phyloP scores from a whole-genome alignment of 2,797 vertebrate species.

The Platalea minor region DNA sequence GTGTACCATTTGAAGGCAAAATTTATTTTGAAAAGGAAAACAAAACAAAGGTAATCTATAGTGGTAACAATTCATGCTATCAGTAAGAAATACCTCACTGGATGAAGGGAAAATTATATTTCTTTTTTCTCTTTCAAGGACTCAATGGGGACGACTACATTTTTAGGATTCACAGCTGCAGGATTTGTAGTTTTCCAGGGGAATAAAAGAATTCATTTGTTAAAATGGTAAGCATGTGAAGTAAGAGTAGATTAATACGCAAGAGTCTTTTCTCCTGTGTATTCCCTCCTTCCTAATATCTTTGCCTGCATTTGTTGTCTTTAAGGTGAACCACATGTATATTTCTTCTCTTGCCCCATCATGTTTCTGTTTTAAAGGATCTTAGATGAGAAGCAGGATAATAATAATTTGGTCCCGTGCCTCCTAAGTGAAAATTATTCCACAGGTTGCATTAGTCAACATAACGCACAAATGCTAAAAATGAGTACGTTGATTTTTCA shows the following conservation, averaged over 20 bases:
- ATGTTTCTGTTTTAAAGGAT: neutral
- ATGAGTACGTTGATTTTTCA: neutral
- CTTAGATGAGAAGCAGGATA: neutral
- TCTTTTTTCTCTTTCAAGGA: constrained; percentile 79
- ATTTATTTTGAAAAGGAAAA: neutral
- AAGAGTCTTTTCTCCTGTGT: neutral
- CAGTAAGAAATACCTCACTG: neutral
- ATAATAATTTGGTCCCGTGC: neutral
- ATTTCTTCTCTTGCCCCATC: neutral
- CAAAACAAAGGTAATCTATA: neutral
- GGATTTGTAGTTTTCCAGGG: constrained; percentile 98
- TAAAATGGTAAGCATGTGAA: constrained; percentile 88
- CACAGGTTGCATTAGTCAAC: neutral
- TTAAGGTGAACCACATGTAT: neutral
- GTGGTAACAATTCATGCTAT: neutral
- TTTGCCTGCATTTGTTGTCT: neutral
- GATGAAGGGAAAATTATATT: neutral
- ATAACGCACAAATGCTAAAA: neutral
- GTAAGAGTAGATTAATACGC: neutral
- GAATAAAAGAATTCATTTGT: constrained; percentile 96
- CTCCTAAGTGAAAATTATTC: neutral
- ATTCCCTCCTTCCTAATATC: neutral
- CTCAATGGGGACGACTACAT: constrained; percentile 91
- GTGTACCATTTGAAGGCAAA: neutral
- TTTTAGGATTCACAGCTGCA: constrained; percentile 94